phyloP scores from a whole-genome alignment of 1,140 invertebrate species.

The Anthonomus grandis region DNA sequence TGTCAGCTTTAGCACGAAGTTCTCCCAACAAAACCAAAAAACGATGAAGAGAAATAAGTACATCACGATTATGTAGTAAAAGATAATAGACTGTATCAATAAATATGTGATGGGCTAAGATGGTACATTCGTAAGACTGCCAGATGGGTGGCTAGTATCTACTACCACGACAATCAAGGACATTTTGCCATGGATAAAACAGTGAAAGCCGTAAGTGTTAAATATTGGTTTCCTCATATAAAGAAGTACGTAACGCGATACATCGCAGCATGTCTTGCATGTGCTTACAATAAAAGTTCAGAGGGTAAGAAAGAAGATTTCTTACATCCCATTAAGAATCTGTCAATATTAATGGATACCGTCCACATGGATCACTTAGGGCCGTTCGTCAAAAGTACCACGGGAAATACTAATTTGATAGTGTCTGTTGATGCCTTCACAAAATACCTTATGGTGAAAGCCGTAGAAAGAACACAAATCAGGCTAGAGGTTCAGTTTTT shows the following conservation, averaged over 20 bases:
- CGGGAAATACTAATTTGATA: too few species aligned
- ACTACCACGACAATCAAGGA: too few species aligned
- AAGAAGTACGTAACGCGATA: conserved; percentile 29
- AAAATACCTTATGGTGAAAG: too few species aligned
- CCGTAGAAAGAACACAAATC: too few species aligned
- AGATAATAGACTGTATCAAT: too few species aligned
- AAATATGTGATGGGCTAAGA: neutral
- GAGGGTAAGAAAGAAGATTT: conserved; percentile 27
- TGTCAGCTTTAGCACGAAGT: neutral
- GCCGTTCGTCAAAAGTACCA: conserved; percentile 12
- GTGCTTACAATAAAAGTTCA: conserved; percentile 29
- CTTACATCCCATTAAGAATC: conserved; percentile 32
- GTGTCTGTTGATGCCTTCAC: neutral
- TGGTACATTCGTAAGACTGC: neutral
- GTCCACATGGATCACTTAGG: conserved; percentile 36
- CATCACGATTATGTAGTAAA: neutral
- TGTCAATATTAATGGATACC: conserved; percentile 28
- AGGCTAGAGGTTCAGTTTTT: neutral
- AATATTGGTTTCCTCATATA: conserved; percentile 17
- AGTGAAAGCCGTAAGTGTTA: too few species aligned
- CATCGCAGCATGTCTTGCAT: conserved; percentile 26
- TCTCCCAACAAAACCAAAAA: neutral
- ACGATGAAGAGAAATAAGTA: neutral
- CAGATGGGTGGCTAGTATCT: neutral
- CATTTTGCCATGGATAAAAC: neutral